phyloP scores from a whole-genome alignment of 2,797 vertebrate genomes.

The Sylvilagus floridanus region DNA sequence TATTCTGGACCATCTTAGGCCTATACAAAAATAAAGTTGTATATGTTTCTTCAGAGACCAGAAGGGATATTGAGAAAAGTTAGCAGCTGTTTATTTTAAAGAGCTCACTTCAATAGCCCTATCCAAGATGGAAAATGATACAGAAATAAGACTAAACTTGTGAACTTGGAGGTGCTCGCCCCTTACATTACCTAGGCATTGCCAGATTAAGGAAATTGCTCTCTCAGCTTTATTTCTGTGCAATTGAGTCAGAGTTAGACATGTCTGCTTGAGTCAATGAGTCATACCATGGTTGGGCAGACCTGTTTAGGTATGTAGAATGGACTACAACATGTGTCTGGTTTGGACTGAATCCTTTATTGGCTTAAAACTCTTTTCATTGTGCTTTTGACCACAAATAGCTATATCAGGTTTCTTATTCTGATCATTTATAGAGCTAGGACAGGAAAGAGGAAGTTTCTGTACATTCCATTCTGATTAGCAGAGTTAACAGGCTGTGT shows the following conservation, averaged over 20 bases:
- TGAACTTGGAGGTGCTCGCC: not conserved
- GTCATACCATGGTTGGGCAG: not conserved
- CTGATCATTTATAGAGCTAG: not conserved
- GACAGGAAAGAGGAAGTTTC: not conserved
- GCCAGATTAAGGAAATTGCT: not conserved
- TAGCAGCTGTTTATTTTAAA: not conserved
- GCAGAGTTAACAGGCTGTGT: not conserved
- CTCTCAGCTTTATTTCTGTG: not conserved
- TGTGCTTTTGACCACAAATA: slow-evolving; percentile 14
- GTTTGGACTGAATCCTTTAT: not conserved
- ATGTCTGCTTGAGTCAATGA: slow-evolving; percentile 27
- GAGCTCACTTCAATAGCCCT: not conserved
- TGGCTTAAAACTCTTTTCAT: not conserved
- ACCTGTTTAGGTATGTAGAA: slow-evolving; percentile 9
- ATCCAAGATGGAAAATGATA: not conserved
- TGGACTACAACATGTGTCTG: not conserved
- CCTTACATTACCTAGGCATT: not conserved
- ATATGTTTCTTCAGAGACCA: not conserved
- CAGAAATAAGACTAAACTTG: not conserved
- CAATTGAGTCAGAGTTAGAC: not conserved
- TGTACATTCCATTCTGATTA: not conserved
- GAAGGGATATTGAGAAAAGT: not conserved
- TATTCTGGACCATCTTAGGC: not conserved
- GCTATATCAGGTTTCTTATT: not conserved
- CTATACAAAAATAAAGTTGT: not conserved